Evolutionary conservation across 2,113 vertebrate genomes (phyloP), one percentile per base, ranked within the genome.

Genomic region (Osmerus eperlanus): DNA sequence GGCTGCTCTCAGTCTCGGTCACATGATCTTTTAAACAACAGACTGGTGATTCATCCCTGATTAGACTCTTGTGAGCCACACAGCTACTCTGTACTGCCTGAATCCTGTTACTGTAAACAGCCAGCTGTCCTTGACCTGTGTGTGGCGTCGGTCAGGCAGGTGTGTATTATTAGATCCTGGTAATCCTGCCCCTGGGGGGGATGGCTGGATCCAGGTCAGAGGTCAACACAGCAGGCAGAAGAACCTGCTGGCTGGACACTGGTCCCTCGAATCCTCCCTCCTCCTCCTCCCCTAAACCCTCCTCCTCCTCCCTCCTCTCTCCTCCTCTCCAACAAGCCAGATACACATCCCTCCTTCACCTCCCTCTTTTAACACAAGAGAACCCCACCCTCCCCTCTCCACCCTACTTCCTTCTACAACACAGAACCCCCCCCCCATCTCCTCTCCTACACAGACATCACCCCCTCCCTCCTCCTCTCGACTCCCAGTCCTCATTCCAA

Each of bases 111-210:
- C 41, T 32, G 55, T 32, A 23, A 32, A 16, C 8, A 16, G 32
- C 7, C 9, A 16, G 51, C 4, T 15, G 53, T 8, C 68, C 19
- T 21, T 59, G 68, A 60, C 32, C 36, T 21, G 55, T 18, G 55
- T 25, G 52, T 47, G 9, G 25, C 25, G 54, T 25, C 6, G 8
- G 23, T n/a, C 41, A 25, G 16, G 67, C 14, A 56, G 53, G 52
- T 52, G 36, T 11, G 69, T 53, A 62, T 64, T 64, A 55, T 64
- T 65, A 72, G 60, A 47, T 29, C 19, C 51, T 18, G 60, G 21
- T 54, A 63, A 65, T 55, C 70, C 47, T 29, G 53, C 36, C 32
- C 61, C 51, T 51, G 41, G 68, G 51, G 51, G 56, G 7, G 18
- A n/a, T 7, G 28, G 21, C 13, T 65, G 51, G 59, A 13, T 56